Evolutionary conservation across 2,888 invertebrate species (phyloP), one percentile per base, ranked within the genome.

Genomic region (Caenorhabditis afra): DNA sequence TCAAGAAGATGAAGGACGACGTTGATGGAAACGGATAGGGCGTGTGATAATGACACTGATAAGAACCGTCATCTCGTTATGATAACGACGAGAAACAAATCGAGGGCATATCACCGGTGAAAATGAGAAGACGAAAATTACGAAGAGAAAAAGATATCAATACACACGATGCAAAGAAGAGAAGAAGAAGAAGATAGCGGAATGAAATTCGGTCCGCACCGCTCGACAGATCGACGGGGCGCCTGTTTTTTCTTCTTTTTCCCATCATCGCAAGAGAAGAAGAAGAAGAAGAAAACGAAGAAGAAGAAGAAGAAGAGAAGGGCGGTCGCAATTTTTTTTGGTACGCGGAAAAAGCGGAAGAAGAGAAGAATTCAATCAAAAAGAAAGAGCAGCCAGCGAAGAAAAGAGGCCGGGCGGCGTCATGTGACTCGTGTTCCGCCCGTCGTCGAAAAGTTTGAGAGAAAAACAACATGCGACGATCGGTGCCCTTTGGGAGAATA

Each of bases 21-120:
- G 20, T 20, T 50, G 35, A 29, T 29, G 29, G 29, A 64, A 39
- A 50, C 18, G 37, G 52, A 57, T 22, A 57, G 49, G 57, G 39
- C 41, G 55, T 47, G 71, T 64, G 44, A 44, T 58, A 57, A 64
- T 73, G 64, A 73, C 50, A 20, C 22, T 50, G 45, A 64, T 65
- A 14, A 58, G 14, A 58, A 65, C 18, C 52, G 64, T 41, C 44
- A 47, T 47, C 35, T 53, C 50, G 58, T 67, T 67, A 70, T 70
- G 61, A 70, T 70, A 62, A 20, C 22, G 29, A 29, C 29, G 41
- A 29, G 55, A 70, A 39, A 62, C 53, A 47, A 53, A 59, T 59
- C 59, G 68, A 59, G 68, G 68, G 39, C 58, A 61, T 44, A 49
- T 52, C 44, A 44, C n/a, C 18, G 16, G 29, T 29, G 29, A 50